phyloP scores from a whole-genome alignment of 2,888 invertebrate genomes.

The Prionchulus punctatus region DNA sequence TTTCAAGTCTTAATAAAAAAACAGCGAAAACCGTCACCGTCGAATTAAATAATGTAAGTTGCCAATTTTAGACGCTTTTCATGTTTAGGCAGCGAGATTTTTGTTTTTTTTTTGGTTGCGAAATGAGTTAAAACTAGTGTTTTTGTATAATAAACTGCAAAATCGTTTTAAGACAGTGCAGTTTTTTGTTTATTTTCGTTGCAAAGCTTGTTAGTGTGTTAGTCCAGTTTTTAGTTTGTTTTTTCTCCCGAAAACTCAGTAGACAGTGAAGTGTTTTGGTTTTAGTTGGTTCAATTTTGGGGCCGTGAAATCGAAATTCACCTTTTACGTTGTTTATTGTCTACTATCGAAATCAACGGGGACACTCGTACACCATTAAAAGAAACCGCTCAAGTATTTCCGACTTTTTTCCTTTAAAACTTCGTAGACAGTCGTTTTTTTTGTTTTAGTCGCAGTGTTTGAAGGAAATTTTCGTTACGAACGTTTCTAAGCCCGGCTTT shows the following conservation, averaged over 20 bases:
- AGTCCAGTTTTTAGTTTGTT: not conserved
- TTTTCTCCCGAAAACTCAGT: not conserved
- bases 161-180: no score
- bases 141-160: not conserved
- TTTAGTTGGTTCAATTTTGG: conserved; percentile 67
- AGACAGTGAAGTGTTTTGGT: no score
- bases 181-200: no score
- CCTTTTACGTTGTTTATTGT: conserved; percentile 81
- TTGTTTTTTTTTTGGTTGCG: not conserved
- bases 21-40: not conserved
- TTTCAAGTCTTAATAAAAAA: conserved; percentile 5
- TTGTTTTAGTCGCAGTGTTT: conserved; percentile 52
- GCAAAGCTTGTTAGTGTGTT: no score
- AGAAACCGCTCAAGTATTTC: conserved; percentile 37
- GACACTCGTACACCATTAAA: conserved; percentile 39
- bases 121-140: not conserved
- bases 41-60: conserved; percentile 8
- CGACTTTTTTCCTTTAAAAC: conserved; percentile 10
- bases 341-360: conserved; percentile 63
- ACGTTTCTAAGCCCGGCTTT: conserved; percentile 68
- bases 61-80: no score
- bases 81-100: no score
- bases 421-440: not conserved
- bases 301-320: conserved; percentile 93
- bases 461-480: conserved; percentile 56